Base-by-base conservation (phyloP, 2,888 invertebrate species). In the Drosophila prolongata region DNA sequence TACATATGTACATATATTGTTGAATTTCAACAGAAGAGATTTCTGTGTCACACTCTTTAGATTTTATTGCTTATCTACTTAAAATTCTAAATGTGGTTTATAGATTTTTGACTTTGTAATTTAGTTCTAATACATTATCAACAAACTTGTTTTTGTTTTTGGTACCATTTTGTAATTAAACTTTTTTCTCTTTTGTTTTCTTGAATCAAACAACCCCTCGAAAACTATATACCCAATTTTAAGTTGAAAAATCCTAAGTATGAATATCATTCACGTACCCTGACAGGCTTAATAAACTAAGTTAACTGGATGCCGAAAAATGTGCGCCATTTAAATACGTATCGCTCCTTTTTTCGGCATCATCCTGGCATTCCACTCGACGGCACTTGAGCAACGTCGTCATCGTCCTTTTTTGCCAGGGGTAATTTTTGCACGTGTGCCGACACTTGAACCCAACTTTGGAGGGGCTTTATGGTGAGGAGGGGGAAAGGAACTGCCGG, bases 361-460 rank as follows among this genome's bases (percentile, higher is more conserved):
- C 75, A 46, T 75, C 67, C 64, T 74, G 84, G 76, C 66, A 88
- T 83, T 88, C 84, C 75, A 84, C 81, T 84, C 76, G 84, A 53
- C 55, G 85, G 77, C 85, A 81, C 85, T 80, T 65, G 62, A 84
- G 61, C 76, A 40, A n/a, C 47, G 54, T 40, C 58, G 72, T 50
- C 60, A 66, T 80, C 59, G 71, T 77, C 56, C 1, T 9, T 14
- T 14, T 55, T 67, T 34, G 50, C 16, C 54, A 37, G 75, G 80
- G 82, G 78, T 77, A 80, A 83, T 66, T 80, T 76, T 69, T 84
- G 84, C 89, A 83, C 87, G 89, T 83, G 83, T 83, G 83, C 76
- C 74, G 76, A 70, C 74, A 75, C 74, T 75, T 76, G 61, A 69
- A 14, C 37, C 50, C 9, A 52, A 16, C 16, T 50, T 50, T 19